These are phyloP conservation scores for Chloropsis cyanopogon DNA, from an alignment of 2,113 vertebrate genomes.

Conservation along the genomic window DNA sequence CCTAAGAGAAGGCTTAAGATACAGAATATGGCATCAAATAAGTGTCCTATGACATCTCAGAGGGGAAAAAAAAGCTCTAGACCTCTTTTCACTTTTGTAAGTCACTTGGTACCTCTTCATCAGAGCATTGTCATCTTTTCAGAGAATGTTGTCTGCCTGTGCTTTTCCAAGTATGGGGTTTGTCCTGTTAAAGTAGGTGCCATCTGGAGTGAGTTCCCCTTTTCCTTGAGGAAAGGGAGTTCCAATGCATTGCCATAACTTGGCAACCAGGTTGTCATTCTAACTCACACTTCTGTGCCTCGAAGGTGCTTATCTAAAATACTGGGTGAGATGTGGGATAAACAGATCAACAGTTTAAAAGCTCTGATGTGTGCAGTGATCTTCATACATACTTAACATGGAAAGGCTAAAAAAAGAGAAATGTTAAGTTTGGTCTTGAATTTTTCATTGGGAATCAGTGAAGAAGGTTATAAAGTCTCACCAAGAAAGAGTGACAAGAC, in stretches of 20 bases:
- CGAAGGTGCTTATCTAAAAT: neutral
- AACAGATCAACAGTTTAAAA: neutral
- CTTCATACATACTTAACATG: neutral
- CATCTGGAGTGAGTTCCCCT: neutral
- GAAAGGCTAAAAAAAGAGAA: neutral
- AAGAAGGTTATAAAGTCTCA: neutral
- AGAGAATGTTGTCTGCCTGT: neutral
- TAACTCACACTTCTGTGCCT: neutral
- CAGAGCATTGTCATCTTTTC: neutral
- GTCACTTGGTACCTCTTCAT: neutral
- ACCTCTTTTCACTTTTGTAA: neutral
- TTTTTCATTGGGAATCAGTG: neutral
- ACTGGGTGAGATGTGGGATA: neutral
- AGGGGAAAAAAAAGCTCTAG: neutral
- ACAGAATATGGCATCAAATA: neutral
- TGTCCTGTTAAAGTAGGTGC: neutral
- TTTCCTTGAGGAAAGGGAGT: neutral
- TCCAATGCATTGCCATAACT: neutral
- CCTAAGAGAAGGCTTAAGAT: neutral
- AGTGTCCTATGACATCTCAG: neutral
- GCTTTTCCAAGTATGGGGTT: neutral
- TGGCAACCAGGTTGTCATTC: neutral
- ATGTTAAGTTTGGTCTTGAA: neutral
- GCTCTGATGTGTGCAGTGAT: neutral
- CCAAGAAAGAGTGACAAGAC: neutral